phyloP scores from a whole-genome alignment of 2,797 vertebrate species.

The Acanthis flammea region DNA sequence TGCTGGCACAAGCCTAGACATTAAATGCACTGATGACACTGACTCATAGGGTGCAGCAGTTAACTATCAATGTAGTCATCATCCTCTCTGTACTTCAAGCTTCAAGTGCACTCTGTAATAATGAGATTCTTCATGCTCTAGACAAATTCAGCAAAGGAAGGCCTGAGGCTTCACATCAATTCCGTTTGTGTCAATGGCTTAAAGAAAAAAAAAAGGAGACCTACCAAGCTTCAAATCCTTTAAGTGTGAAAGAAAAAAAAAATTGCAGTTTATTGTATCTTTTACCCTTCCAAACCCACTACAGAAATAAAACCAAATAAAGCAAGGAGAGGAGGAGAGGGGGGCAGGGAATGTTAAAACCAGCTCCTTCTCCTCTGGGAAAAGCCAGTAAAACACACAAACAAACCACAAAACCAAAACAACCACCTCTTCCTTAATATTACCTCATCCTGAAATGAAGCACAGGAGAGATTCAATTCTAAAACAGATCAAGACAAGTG shows the following conservation, averaged over 20 bases:
- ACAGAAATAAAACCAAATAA: neutral
- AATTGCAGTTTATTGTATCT: neutral
- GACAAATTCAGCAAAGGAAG: slow-evolving; percentile 47
- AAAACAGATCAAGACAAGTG: neutral
- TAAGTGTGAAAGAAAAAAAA: neutral
- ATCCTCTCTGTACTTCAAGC: neutral
- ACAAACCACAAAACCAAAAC: neutral
- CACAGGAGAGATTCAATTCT: neutral
- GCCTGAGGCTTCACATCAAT: slow-evolving; percentile 44
- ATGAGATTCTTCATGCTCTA: slow-evolving; percentile 58
- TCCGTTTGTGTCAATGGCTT: slow-evolving; percentile 23
- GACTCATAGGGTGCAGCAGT: slow-evolving; percentile 46
- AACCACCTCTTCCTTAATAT: neutral
- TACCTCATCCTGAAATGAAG: neutral
- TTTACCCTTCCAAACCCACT: neutral
- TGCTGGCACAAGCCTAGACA: slow-evolving; percentile 27
- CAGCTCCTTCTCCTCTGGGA: neutral
- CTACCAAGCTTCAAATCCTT: slow-evolving; percentile 14
- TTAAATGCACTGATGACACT: slow-evolving; percentile 48
- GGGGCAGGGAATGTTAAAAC: neutral
- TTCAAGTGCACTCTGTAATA: slow-evolving; percentile 42
- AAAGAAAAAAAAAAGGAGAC: neutral
- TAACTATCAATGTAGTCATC: slow-evolving; percentile 41
- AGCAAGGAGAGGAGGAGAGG: neutral
- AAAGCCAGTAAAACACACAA: neutral